A percentile compares a stretch with the other conserved stretches of the same genome.
Conservation (phyloP, 2,888 invertebrate genomes). For the Arrhopalites spinosus region DNA sequence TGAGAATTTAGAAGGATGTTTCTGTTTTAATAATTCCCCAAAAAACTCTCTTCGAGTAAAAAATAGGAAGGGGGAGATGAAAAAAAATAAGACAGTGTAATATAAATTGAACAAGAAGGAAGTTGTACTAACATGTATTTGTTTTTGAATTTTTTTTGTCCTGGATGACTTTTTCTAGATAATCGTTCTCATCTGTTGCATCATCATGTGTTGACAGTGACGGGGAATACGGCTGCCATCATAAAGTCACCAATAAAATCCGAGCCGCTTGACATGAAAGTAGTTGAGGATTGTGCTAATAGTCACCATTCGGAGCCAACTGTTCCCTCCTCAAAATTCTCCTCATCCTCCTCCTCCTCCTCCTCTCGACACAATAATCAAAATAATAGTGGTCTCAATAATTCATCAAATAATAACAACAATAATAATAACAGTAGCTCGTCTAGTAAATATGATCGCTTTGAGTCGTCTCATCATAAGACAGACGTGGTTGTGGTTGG, state of each 20-base stretch:
- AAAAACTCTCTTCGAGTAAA: too few species aligned
- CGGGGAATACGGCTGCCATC: constrained; percentile 12
- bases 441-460: constrained; percentile 8
- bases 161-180: background rate
- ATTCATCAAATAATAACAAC: background rate
- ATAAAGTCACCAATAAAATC: constrained; percentile 50
- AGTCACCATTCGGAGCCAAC: constrained; percentile 32
- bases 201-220: constrained; percentile 31
- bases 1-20: background rate
- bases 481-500: constrained; percentile 37
- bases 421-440: background rate
- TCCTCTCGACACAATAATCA: background rate
- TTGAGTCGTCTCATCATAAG: constrained; percentile 15
- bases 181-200: constrained; percentile 24
- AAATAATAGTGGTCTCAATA: background rate
- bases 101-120: too few species aligned
- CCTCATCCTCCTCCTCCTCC: constrained; percentile 2
- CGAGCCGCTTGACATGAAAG: constrained; percentile 56
- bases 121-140: too few species aligned
- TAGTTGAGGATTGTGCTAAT: constrained; percentile 39
- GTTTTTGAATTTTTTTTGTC: too few species aligned
- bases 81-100: too few species aligned
- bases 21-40: too few species aligned
- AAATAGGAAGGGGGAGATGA: background rate
- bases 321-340: constrained; percentile 12